A percentile compares a stretch with the other conserved stretches of the same genome.
phyloP scores from a whole-genome alignment of 1,140 invertebrate species.

The Capitella teleta region DNA sequence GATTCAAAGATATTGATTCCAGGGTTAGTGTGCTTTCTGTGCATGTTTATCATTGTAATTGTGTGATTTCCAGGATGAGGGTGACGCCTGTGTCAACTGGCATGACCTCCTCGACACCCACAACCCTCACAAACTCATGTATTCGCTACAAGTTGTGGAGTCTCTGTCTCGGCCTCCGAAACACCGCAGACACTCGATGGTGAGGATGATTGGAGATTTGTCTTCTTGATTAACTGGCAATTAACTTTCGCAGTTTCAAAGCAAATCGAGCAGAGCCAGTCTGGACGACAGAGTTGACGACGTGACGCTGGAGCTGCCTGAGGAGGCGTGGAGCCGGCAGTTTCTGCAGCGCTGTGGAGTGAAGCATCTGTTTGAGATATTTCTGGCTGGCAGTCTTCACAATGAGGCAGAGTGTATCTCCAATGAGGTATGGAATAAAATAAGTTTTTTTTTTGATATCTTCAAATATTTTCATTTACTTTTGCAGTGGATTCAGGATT shows the following conservation, averaged over 20 bases:
- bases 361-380: slow-evolving; percentile 77
- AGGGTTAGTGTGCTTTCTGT: slow-evolving; percentile 41
- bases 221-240: not conserved
- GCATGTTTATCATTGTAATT: not conserved
- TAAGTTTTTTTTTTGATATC: not conserved
- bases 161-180: slow-evolving; percentile 46
- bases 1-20: slow-evolving; percentile 51
- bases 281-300: too few species aligned
- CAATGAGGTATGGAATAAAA: slow-evolving; percentile 37
- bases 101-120: slow-evolving; percentile 68
- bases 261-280: too few species aligned
- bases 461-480: not conserved
- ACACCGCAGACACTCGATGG: slow-evolving; percentile 42
- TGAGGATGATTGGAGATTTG: slow-evolving; percentile 10
- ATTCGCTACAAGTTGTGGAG: slow-evolving; percentile 84
- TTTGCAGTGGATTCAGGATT: slow-evolving; percentile 80
- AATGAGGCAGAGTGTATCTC: slow-evolving; percentile 38
- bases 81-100: slow-evolving; percentile 34
- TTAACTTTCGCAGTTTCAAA: too few species aligned
- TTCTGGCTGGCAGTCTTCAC: slow-evolving; percentile 63
- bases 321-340: too few species aligned
- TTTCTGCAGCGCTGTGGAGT: slow-evolving; percentile 80
- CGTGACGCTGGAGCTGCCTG: too few species aligned
- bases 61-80: not conserved
- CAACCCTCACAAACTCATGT: slow-evolving; percentile 87